Evolutionary conservation across 2,797 vertebrate genomes (phyloP), one percentile per base, ranked within the genome.

Genomic region (Acanthornis magna): DNA sequence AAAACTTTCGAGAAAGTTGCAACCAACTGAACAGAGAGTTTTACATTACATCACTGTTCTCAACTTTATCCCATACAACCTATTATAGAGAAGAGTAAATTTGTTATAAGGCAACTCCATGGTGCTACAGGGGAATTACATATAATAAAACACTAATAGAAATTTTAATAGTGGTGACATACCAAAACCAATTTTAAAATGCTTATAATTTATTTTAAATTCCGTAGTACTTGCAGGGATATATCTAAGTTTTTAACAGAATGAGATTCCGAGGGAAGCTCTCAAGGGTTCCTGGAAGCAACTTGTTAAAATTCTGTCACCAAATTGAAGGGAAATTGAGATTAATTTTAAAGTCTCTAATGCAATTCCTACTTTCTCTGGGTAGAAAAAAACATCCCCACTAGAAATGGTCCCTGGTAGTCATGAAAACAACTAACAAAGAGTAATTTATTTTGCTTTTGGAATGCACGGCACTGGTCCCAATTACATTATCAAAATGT

Each of bases 281-380:
- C 74, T 94, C 71, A 71, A 82, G 83, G 71, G 71, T 67, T 89
- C 81, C 90, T 94, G 53, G 95, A 91, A 95, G 83, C 67, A 82
- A 91, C 76, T 91, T 87, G 83, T 91, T 96, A 94, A 95, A 95
- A 93, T 93, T 93, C 88, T 94, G 74, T 73, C 86, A 81, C 60
- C 53, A 95, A 95, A 94, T 11, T 91, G 92, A 96, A 91, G 63
- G 34, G 67, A 92, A 95, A 95, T 91, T 87, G 55, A 88, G 77
- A 68, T 95, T 87, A 89, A 91, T 92, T 95, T 91, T 88, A 71
- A 94, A 92, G 34, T 60, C 38, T 82, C 20, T 94, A 87, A 88
- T 50, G 38, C 45, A 89, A 94, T 82, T 90, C 40, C 25, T 94
- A 21, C 63, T 82, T 89, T 74, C 32, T 89, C 84, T 53, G 21